Percentiles rank a stretch among this genome's conserved stretches.
Evolutionary conservation across 1,140 invertebrate species (phyloP).

Genomic region (Littorina saxatilis): DNA sequence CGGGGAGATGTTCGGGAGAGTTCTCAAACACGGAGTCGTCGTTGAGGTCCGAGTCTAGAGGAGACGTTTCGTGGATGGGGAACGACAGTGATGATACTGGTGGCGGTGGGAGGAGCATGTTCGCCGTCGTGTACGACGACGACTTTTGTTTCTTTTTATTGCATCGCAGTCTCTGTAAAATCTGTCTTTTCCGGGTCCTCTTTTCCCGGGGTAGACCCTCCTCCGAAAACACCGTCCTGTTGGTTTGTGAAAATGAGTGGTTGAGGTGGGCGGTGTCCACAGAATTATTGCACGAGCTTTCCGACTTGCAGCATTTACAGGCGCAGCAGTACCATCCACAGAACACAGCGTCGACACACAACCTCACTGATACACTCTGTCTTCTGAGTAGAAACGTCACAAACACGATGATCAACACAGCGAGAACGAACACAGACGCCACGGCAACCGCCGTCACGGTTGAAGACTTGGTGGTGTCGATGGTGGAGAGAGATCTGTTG

Average conservation of each 20-base stretch:
- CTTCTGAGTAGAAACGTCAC: constrained; percentile 2
- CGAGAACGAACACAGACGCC: background rate
- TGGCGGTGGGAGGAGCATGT: background rate
- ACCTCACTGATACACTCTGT: background rate
- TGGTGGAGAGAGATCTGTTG: background rate
- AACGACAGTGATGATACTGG: background rate
- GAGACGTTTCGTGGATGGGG: background rate
- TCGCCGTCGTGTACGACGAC: background rate
- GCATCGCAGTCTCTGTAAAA: background rate
- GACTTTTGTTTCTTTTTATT: background rate
- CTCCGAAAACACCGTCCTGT: background rate
- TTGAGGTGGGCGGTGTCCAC: background rate
- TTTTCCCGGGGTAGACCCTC: background rate
- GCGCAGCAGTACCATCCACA: background rate
- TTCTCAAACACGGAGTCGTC: background rate
- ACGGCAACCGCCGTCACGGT: constrained; percentile 4
- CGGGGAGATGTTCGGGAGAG: background rate
- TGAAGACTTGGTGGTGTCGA: background rate
- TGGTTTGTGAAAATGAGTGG: background rate
- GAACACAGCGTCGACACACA: background rate
- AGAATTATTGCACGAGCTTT: background rate
- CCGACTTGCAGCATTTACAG: background rate
- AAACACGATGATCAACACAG: constrained; percentile 1
- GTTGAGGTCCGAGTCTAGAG: background rate
- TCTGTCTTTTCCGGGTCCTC: background rate